Base-by-base conservation (phyloP, 1,140 invertebrate genomes). In the Wasmannia auropunctata region DNA sequence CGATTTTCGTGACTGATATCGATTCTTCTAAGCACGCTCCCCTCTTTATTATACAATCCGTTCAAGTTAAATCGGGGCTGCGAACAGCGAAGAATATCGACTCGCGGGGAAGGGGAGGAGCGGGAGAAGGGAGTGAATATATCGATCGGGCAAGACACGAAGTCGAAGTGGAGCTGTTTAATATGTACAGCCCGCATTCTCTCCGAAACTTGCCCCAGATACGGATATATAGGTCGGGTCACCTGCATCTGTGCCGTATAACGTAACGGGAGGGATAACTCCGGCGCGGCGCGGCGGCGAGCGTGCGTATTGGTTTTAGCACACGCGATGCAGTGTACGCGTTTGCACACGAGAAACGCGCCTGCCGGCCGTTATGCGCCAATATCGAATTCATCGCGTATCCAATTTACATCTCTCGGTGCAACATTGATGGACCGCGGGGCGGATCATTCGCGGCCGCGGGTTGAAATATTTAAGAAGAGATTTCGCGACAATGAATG, bases 151-250 rank as follows among this genome's bases (percentile, higher is more conserved):
- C 54, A 34, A 34, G 43, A 56, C 62, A 60, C 75, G 72, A n/a
- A n/a, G n/a, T 88, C 37, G 31, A 76, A 37, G 49, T n/a, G 49
- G 65, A 80, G 85, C 67, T 74, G 49, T 83, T 70, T 56, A 58
- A 72, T 69, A 56, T 34, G 34, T 81, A 54, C 3, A 81, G 51
- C 67, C n/a, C 5, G 28, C 67, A 46, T 46, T 60, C 51, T 72
- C 37, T 37, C 69, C 56, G 80, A 83, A 88, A 87, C 83, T 92
- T 88, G 92, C 92, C 90, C 93, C 88, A 91, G 91, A 94, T 93
- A 80, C 83, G 86, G 90, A 95, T 94, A 95, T 94, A 90, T 94
- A 90, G 94, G 94, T 94, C 93, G 90, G 93, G 93, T 94, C 94
- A 93, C 89, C 91, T 94, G 93, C 90, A 93, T 92, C 92, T 87